Evolutionary conservation across 2,888 invertebrate species (phyloP).

Genomic region (Allophyes oxyacanthae): DNA sequence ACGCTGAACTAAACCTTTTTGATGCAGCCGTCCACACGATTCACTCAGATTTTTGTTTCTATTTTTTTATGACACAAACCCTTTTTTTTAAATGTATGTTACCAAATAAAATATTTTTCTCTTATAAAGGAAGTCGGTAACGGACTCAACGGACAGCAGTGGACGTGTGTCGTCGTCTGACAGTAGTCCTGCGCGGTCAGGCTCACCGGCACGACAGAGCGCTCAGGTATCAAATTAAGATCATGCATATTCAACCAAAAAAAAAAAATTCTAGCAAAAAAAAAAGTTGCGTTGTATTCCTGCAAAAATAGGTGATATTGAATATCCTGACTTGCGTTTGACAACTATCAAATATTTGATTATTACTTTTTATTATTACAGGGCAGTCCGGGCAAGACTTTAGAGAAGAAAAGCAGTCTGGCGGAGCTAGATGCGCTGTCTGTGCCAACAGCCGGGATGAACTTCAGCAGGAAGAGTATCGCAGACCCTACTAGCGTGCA

Average conservation of each 20-base stretch:
- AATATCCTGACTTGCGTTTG: too few species aligned
- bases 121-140: slow-evolving; percentile 73
- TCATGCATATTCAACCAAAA: too few species aligned
- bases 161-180: slow-evolving; percentile 83
- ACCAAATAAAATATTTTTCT: too few species aligned
- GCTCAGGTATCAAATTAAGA: slow-evolving; percentile 75
- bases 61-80: too few species aligned
- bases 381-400: slow-evolving; percentile 73
- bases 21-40: too few species aligned
- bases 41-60: too few species aligned
- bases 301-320: too few species aligned
- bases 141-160: slow-evolving; percentile 83
- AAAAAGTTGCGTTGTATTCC: too few species aligned
- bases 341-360: too few species aligned
- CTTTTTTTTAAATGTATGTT: too few species aligned
- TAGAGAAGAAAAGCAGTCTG: slow-evolving; percentile 81
- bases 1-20: too few species aligned
- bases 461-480: slow-evolving; percentile 81
- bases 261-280: too few species aligned
- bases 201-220: slow-evolving; percentile 72
- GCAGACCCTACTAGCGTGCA: slow-evolving; percentile 87
- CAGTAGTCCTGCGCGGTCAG: slow-evolving; percentile 82
- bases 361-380: slow-evolving; percentile 44
- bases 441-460: slow-evolving; percentile 70
- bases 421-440: slow-evolving; percentile 77